These are phyloP conservation scores for Tachina grossa DNA, from an alignment of 2,888 invertebrate genomes.

Conservation along the genomic window DNA sequence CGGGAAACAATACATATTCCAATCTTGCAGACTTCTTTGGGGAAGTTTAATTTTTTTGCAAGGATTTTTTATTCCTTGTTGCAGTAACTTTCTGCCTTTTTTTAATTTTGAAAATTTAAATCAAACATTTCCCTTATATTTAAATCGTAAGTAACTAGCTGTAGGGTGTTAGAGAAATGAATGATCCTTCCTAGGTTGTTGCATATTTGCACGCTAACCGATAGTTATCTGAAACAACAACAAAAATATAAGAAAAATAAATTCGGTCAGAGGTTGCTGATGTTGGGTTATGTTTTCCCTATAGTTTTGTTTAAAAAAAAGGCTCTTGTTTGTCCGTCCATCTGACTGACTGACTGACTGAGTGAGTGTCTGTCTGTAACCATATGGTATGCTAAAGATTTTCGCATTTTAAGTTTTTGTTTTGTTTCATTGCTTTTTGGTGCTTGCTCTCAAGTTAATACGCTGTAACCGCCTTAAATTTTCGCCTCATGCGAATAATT, in stretches of 20 bases:
- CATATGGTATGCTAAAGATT: constrained; percentile 57
- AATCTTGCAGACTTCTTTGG: no score
- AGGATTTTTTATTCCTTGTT: no score
- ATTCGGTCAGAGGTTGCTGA: constrained; percentile 81
- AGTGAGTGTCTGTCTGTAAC: constrained; percentile 19
- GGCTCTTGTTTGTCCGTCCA: not conserved
- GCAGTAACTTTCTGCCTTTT: no score
- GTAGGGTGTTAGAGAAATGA: constrained; percentile 49
- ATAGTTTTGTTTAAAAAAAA: constrained; percentile 50
- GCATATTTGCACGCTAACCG: constrained; percentile 82
- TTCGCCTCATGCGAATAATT: constrained; percentile 68
- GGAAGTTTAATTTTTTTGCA: no score
- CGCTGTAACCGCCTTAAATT: constrained; percentile 75
- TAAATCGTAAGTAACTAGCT: not conserved
- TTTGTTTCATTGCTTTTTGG: constrained; percentile 42
- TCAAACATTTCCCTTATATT: no score
- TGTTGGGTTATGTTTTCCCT: constrained; percentile 67
- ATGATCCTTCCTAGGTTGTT: constrained; percentile 72
- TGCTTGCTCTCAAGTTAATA: constrained; percentile 73
- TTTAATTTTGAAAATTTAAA: no score
- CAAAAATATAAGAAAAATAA: constrained; percentile 59
- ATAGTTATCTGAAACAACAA: constrained; percentile 78
- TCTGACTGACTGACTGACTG: constrained; percentile 6
- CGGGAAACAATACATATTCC: no score
- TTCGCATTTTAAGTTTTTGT: constrained; percentile 53